phyloP scores from a whole-genome alignment of 2,888 invertebrate species.

The Norana najaformis region DNA sequence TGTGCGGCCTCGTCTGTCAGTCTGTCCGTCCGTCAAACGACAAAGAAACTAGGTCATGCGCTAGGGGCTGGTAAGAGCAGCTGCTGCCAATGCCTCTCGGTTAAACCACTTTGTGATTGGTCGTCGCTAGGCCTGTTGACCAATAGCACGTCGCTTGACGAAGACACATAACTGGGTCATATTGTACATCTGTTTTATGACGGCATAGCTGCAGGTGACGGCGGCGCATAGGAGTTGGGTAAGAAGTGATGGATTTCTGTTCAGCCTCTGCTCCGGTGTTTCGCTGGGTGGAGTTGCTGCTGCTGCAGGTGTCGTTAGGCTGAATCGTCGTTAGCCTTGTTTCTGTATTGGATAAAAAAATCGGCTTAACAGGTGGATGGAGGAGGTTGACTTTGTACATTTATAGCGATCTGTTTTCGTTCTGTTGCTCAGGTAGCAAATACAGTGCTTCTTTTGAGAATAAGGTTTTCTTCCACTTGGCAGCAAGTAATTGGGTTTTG shows the following conservation, averaged over 20 bases:
- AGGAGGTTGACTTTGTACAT: not conserved
- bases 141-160: too few relatives aligned
- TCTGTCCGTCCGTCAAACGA: not conserved
- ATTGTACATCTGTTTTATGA: conserved; percentile 13
- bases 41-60: not conserved
- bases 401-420: not conserved
- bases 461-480: not conserved
- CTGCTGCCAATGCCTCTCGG: not conserved
- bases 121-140: not conserved
- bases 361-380: not conserved
- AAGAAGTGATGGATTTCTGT: not conserved
- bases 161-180: not conserved
- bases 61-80: not conserved
- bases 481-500: not conserved
- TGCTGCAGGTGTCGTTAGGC: not conserved
- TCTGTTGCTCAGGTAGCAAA: not conserved
- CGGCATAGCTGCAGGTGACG: not conserved
- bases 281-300: not conserved
- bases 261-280: not conserved
- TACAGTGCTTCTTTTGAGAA: not conserved
- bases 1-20: too few relatives aligned
- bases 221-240: not conserved
- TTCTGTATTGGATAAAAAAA: not conserved
- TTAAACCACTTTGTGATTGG: not conserved
- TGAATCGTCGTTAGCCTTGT: not conserved